These are phyloP conservation scores for Rhodophaea formosa DNA, from an alignment of 2,888 invertebrate species.

Conservation along the genomic window DNA sequence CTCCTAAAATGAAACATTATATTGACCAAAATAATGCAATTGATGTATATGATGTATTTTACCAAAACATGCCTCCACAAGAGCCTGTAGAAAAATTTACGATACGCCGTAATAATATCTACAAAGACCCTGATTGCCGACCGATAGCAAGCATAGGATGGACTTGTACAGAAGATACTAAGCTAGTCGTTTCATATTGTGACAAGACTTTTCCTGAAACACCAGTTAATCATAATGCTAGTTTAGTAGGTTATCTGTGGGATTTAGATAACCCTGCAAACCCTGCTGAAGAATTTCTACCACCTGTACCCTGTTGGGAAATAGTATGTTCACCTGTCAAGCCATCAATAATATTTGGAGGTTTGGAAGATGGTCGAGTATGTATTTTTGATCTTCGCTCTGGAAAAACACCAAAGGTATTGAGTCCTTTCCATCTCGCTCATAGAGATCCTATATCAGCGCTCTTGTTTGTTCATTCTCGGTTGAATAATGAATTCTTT, in stretches of 20 bases:
- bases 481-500: slow-evolving; percentile 81
- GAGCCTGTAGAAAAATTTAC: slow-evolving; percentile 71
- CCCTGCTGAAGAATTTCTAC: slow-evolving; percentile 31
- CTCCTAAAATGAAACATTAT: slow-evolving; percentile 80
- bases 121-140: slow-evolving; percentile 75
- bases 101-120: slow-evolving; percentile 82
- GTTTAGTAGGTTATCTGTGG: slow-evolving; percentile 84
- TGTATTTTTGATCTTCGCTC: slow-evolving; percentile 87
- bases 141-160: slow-evolving; percentile 82
- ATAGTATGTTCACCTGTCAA: slow-evolving; percentile 43
- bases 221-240: slow-evolving; percentile 30
- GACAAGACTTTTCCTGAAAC: slow-evolving; percentile 42
- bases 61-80: slow-evolving; percentile 72
- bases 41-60: slow-evolving; percentile 88
- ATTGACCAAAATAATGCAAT: slow-evolving; percentile 88
- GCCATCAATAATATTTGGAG: slow-evolving; percentile 45
- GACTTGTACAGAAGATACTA: slow-evolving; percentile 83
- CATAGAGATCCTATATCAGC: slow-evolving; percentile 77
- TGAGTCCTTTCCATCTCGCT: slow-evolving; percentile 70
- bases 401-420: slow-evolving; percentile 85
- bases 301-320: slow-evolving; percentile 53
- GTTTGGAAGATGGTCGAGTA: slow-evolving; percentile 54
- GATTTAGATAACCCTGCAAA: slow-evolving; percentile 73
- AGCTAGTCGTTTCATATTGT: slow-evolving; percentile 83
- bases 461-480: slow-evolving; percentile 78